Evolutionary conservation across 2,113 vertebrate species (phyloP).

Genomic region (Recurvirostra avosetta): DNA sequence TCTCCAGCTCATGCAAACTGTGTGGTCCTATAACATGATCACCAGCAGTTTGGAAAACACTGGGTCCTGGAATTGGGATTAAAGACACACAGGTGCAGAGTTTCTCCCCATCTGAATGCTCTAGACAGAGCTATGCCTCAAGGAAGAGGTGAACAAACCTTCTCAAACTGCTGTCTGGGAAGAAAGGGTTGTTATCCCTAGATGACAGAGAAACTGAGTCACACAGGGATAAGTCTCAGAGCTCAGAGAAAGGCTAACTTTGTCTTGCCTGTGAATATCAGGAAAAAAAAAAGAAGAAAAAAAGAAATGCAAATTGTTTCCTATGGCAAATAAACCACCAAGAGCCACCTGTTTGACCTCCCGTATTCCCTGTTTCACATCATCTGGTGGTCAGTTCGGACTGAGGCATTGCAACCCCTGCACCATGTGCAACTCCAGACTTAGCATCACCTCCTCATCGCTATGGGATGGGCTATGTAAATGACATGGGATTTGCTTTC

Average conservation of each 20-base stretch:
- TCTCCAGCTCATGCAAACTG: neutral
- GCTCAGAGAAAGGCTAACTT: neutral
- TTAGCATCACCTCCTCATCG: neutral
- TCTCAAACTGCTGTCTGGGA: neutral
- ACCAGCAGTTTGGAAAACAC: neutral
- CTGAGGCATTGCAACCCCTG: neutral
- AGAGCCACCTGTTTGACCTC: neutral
- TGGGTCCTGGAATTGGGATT: neutral
- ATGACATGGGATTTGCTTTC: neutral
- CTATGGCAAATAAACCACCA: neutral
- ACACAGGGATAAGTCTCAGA: neutral
- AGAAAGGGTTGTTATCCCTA: neutral
- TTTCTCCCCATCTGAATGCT: neutral
- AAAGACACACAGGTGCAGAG: neutral
- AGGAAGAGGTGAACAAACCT: neutral
- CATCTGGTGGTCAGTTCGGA: neutral
- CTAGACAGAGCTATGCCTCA: neutral
- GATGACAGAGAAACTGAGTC: slow-evolving; percentile 13
- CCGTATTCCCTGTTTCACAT: neutral
- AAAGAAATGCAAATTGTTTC: neutral
- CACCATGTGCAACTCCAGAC: neutral
- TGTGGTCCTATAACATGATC: rapidly evolving
- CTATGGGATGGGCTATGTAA: neutral
- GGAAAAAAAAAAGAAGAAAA: neutral
- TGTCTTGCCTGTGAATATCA: neutral